These are phyloP conservation scores for Lordiphosa collinella DNA, from an alignment of 1,140 invertebrate species.

Conservation along the genomic window DNA sequence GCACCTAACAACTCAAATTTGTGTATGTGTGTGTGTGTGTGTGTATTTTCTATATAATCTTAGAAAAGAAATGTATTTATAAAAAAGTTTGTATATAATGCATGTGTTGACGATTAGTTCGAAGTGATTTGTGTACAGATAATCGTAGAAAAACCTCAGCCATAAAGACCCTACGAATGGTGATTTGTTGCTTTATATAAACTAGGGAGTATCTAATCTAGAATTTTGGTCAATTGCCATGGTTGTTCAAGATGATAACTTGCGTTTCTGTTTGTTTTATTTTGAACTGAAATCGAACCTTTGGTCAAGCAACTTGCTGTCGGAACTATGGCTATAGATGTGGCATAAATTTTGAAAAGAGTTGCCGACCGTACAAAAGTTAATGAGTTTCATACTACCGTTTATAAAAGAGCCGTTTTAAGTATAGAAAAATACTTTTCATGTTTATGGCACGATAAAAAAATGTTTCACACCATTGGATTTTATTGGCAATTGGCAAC, in stretches of 20 bases:
- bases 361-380: slow-evolving; percentile 15
- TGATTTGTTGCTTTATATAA: slow-evolving; percentile 30
- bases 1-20: slow-evolving; percentile 1
- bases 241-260: slow-evolving; percentile 27
- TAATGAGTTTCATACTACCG: slow-evolving; percentile 24
- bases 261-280: not conserved
- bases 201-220: slow-evolving; percentile 19
- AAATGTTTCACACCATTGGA: not conserved
- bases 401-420: slow-evolving; percentile 30
- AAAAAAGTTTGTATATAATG: not conserved
- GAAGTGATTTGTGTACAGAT: slow-evolving; percentile 25
- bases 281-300: slow-evolving; percentile 13
- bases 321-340: slow-evolving; percentile 14
- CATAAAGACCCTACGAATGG: slow-evolving; percentile 23
- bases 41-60: not conserved
- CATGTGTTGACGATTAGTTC: slow-evolving; percentile 4
- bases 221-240: slow-evolving; percentile 3
- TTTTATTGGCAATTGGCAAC: not conserved
- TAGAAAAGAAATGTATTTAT: not conserved
- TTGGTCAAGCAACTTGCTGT: slow-evolving; percentile 7
- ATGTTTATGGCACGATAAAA: slow-evolving; percentile 26
- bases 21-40: not conserved
- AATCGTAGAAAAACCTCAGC: slow-evolving; percentile 15
- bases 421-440: slow-evolving; percentile 11
- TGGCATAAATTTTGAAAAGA: slow-evolving; percentile 46